These are phyloP conservation scores for Isaurus tuberculatus DNA, from an alignment of 92 coral and sea anemone species.

Conservation along the genomic window DNA sequence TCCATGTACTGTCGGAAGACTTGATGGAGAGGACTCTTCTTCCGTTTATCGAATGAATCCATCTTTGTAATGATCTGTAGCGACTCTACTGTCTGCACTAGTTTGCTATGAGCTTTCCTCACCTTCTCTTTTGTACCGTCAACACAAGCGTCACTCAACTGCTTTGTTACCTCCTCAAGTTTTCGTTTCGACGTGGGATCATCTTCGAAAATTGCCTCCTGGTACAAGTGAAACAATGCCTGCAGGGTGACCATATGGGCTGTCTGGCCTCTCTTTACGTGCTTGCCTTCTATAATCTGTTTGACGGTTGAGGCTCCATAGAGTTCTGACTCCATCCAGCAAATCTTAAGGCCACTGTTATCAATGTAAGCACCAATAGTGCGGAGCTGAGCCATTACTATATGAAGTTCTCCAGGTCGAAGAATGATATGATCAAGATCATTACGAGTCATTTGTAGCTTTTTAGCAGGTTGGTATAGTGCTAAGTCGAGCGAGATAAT, in stretches of 20 bases:
- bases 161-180: slow-evolving; percentile 15
- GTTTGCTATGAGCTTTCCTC: slow-evolving; percentile 7
- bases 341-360: slow-evolving; percentile 44
- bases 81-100: slow-evolving; percentile 18
- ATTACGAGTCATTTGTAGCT: slow-evolving; percentile 49
- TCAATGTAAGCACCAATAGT: slow-evolving; percentile 6
- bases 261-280: too few relatives aligned
- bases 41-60: slow-evolving; percentile 57
- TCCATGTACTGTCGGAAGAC: slow-evolving; percentile 62
- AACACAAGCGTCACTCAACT: slow-evolving; percentile 51
- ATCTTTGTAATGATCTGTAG: slow-evolving; percentile 53
- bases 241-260: too few relatives aligned
- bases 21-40: slow-evolving; percentile 51
- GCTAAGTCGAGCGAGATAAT: slow-evolving; percentile 58
- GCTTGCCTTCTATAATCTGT: too few relatives aligned
- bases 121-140: slow-evolving; percentile 43
- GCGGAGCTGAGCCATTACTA: slow-evolving; percentile 55
- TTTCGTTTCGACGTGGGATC: not conserved
- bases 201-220: slow-evolving; percentile 8
- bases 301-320: slow-evolving; percentile 16
- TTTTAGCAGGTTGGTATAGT: slow-evolving; percentile 54
- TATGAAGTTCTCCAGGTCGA: slow-evolving; percentile 24
- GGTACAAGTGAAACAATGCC: too few relatives aligned
- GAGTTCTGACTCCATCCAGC: slow-evolving; percentile 57
- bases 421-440: slow-evolving; percentile 46